phyloP scores from a whole-genome alignment of 2,888 invertebrate genomes.

The Lasioglossum figueresi region DNA sequence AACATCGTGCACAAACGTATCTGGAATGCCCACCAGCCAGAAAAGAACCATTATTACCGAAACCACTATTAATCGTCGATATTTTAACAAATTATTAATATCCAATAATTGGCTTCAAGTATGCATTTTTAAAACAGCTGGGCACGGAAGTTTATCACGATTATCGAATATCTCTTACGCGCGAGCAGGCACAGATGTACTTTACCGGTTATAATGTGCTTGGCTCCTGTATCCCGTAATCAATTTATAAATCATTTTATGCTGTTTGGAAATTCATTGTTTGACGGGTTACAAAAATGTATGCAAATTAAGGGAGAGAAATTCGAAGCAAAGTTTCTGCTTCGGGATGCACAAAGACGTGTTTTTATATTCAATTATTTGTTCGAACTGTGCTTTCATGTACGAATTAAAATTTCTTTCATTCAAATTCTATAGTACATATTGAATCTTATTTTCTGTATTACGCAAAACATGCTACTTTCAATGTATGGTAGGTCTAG shows the following conservation, averaged over 20 bases:
- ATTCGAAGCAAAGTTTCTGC: too few relatives aligned
- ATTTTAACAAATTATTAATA: neutral
- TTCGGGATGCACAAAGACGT: too few relatives aligned
- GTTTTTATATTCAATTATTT: too few relatives aligned
- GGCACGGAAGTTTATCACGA: neutral
- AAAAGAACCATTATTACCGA: neutral
- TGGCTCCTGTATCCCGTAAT: neutral
- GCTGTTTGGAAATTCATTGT: neutral
- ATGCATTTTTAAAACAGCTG: neutral
- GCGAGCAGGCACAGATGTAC: neutral
- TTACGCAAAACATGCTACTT: neutral
- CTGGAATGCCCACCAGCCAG: neutral
- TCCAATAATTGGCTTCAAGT: conserved; percentile 6
- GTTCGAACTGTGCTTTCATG: too few relatives aligned
- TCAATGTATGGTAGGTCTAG: neutral
- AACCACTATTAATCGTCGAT: neutral
- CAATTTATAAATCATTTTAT: neutral
- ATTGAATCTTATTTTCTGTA: too few relatives aligned
- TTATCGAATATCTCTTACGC: neutral
- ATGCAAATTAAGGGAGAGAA: neutral
- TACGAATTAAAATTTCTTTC: too few relatives aligned
- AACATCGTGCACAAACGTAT: conserved; percentile 4
- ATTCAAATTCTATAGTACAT: too few relatives aligned
- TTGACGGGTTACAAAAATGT: neutral
- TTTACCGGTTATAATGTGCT: neutral